Evolutionary conservation across 2,888 invertebrate genomes (phyloP), one percentile per base, ranked within the genome.

Genomic region (Drosophila aldrichi): DNA sequence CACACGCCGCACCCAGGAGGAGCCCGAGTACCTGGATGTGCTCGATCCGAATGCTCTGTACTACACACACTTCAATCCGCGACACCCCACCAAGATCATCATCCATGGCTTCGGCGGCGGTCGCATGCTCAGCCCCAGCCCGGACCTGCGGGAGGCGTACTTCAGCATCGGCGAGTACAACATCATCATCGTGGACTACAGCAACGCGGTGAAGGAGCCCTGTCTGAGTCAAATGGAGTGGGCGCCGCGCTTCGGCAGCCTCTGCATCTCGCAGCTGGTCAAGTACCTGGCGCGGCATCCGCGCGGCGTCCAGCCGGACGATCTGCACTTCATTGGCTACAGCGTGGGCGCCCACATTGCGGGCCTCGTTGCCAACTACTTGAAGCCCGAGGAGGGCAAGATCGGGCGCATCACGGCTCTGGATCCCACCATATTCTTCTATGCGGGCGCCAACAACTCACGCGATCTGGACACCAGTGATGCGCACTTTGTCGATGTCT

Each of bases 91-190:
- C 7, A 98, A 98, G 93, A 94, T 98, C 25, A 95, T 98, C 51
- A 96, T 98, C 20, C 98, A 98, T 89, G 98, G 98, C 8, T 98
- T 98, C 88, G 97, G 97, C 0, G 97, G 97, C 0, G 97, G 97
- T 0, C 93, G 97, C 72, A 95, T 96, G 90, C 94, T 96, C 38
- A 96, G 96, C 0, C 97, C 97, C 0, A 97, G 97, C 91, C 97
- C 97, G 0, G 97, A 97, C 90, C 95, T 97, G 93, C 94, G 97
- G 58, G 95, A 96, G 91, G 97, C 97, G 0, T 97, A 96, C 92
- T 97, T 97, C 91, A 94, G 94, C 41, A 94, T 95, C 67, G 97
- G 97, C 51, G 95, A 97, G 84, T 97, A 97, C 92, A 97, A 97
- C 89, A 96, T 97, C 62, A 95, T 97, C 83, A 96, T 97, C 61